Conservation (phyloP, 2,888 invertebrate species). For the Cynaeus angustus region DNA sequence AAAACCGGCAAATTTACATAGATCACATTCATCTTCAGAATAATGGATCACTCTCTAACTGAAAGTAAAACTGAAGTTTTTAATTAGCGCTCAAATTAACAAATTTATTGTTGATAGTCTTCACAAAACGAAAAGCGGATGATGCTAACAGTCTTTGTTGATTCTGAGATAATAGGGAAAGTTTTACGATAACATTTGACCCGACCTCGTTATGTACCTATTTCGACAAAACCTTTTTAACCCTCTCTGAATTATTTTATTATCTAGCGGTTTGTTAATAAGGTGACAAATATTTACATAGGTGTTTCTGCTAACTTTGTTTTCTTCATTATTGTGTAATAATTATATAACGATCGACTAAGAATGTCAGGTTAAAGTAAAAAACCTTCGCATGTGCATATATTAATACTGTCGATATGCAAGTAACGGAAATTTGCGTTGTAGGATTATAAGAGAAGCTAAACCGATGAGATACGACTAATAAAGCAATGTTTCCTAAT, state of each 20-base stretch:
- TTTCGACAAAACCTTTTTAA: constrained; percentile 6
- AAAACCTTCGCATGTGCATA: constrained; percentile 6
- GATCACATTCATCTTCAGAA: not conserved
- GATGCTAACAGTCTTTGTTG: constrained; percentile 36
- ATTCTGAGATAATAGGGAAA: constrained; percentile 55
- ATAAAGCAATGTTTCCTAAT: too few species aligned
- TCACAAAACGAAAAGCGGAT: constrained; percentile 48
- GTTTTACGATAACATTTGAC: constrained; percentile 51
- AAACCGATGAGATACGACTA: too few species aligned
- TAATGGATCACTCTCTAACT: constrained; percentile 7
- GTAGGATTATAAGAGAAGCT: too few species aligned
- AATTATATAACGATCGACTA: constrained; percentile 10
- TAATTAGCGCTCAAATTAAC: constrained; percentile 33
- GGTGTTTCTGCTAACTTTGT: too few species aligned
- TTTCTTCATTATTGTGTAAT: constrained; percentile 7
- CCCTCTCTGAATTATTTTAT: constrained; percentile 11
- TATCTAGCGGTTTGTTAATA: not conserved
- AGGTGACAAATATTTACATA: constrained; percentile 2
- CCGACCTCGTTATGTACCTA: constrained; percentile 48
- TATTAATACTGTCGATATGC: not conserved
- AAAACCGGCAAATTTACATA: not conserved
- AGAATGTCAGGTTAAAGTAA: constrained; percentile 8
- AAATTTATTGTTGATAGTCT: constrained; percentile 30
- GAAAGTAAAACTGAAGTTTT: constrained; percentile 39
- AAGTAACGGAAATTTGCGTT: not conserved